Conservation (phyloP, 1,140 invertebrate species). For the Calliopsis andreniformis region DNA sequence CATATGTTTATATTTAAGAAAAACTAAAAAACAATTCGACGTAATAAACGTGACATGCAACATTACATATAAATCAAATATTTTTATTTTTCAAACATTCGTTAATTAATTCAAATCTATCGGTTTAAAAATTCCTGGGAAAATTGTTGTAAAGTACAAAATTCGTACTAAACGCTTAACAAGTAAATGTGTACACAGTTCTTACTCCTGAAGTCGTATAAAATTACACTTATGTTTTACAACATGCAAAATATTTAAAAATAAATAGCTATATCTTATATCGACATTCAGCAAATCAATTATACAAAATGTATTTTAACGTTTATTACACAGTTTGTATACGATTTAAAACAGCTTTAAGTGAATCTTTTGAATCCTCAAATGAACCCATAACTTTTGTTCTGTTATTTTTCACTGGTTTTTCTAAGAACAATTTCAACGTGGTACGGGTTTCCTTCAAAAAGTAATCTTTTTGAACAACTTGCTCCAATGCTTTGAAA, state of each 20-base stretch:
- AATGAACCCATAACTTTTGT: conserved; percentile 72
- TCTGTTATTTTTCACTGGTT: conserved; percentile 74
- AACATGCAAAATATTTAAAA: conserved; percentile 47
- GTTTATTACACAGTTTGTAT: conserved; percentile 66
- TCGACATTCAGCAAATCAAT: conserved; percentile 22
- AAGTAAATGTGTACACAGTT: conserved; percentile 13
- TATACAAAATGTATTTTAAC: conserved; percentile 15
- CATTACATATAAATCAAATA: background rate
- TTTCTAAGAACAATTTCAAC: conserved; percentile 83
- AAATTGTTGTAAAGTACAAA: conserved; percentile 25
- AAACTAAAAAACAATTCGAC: conserved; percentile 2
- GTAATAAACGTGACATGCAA: background rate
- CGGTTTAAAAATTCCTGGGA: background rate
- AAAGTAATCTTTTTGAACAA: conserved; percentile 81
- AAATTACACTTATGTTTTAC: conserved; percentile 20
- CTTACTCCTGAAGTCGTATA: conserved; percentile 4
- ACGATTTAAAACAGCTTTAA: conserved; percentile 68
- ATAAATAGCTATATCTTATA: conserved; percentile 55
- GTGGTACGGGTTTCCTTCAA: conserved; percentile 81
- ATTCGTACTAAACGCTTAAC: conserved; percentile 22
- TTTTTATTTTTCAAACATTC: conserved; percentile 36
- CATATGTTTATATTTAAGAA: background rate
- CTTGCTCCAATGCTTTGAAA: conserved; percentile 82
- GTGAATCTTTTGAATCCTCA: conserved; percentile 72
- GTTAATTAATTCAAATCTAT: conserved; percentile 21